These are phyloP conservation scores for Rissa tridactyla DNA, from an alignment of 2,113 vertebrate genomes.

Conservation along the genomic window DNA sequence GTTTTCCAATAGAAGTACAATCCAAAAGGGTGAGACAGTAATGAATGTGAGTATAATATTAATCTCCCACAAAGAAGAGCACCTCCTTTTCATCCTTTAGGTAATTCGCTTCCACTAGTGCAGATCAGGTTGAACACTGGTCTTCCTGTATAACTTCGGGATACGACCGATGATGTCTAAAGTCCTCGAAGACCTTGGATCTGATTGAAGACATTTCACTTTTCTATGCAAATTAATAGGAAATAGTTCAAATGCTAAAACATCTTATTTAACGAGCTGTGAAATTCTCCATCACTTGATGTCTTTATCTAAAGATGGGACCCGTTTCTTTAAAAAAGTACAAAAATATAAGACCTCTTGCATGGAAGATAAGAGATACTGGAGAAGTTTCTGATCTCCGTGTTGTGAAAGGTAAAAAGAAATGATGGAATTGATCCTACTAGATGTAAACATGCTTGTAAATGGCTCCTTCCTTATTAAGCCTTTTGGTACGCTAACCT, in stretches of 20 bases:
- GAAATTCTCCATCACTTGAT: neutral
- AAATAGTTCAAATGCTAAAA: neutral
- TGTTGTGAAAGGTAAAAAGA: neutral
- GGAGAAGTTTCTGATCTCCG: neutral
- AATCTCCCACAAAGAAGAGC: constrained; percentile 60
- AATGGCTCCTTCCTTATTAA: neutral
- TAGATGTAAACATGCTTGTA: neutral
- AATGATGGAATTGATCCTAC: neutral
- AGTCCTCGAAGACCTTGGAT: neutral
- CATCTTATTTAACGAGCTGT: neutral
- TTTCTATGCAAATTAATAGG: neutral
- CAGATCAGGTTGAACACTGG: neutral
- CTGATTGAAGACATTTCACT: neutral
- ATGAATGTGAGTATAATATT: constrained; percentile 52
- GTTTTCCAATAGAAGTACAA: neutral
- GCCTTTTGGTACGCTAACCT: neutral
- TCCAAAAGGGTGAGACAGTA: neutral
- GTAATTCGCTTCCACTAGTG: neutral
- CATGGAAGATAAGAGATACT: neutral
- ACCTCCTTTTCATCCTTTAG: constrained; percentile 57
- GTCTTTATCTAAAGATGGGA: neutral
- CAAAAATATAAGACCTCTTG: neutral
- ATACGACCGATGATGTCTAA: neutral
- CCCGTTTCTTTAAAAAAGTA: neutral
- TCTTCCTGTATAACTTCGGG: neutral